Base-by-base conservation (phyloP, 2,113 vertebrate genomes). In the Lophius piscatorius region DNA sequence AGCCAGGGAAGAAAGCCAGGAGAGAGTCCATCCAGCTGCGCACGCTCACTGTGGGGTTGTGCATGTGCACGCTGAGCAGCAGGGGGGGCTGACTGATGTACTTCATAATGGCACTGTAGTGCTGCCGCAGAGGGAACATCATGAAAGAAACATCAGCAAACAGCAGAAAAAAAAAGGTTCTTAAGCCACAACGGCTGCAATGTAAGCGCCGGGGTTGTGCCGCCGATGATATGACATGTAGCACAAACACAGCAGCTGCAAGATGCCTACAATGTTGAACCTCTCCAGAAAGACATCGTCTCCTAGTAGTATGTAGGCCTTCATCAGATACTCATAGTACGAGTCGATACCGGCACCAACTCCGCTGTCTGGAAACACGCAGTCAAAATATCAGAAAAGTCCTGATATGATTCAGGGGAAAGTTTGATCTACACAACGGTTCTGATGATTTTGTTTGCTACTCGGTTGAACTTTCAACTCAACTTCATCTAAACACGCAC, bases 21-120 rank as follows among this genome's bases (percentile, higher is more conserved):
- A 99, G 84, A 1, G 97, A 95, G 81, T 99, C 97, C 97, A 99
- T 99, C 97, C 97, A 99, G 52, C 95, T 98, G 41, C 97, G 93
- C 45, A 84, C 85, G 18, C 77, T 89, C 71, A 90, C 87, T 16
- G 97, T 97, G 38, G 96, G 97, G 20, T 99, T 99, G 87, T 99
- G 97, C 84, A 99, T 99, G 59, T 99, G 97, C 12, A 98, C 96
- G 57, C 96, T 97, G 12, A 98, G 93, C 6, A 99, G 92, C 40
- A 98, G 93, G 34, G 97, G 97, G 2, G 97, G 97, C 77, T 99
- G 97, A 77, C 96, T 98, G 63, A 99, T 98, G 74, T 98, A 99
- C 59, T 97, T 95, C 97, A 99, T 98, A 67, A 99, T 99, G 82
- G 97, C 96, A 76, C 94, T 94, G 0, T 99, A 99, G 87, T 99